Conservation (phyloP, 1,140 invertebrate species). For the Planococcus citri region DNA sequence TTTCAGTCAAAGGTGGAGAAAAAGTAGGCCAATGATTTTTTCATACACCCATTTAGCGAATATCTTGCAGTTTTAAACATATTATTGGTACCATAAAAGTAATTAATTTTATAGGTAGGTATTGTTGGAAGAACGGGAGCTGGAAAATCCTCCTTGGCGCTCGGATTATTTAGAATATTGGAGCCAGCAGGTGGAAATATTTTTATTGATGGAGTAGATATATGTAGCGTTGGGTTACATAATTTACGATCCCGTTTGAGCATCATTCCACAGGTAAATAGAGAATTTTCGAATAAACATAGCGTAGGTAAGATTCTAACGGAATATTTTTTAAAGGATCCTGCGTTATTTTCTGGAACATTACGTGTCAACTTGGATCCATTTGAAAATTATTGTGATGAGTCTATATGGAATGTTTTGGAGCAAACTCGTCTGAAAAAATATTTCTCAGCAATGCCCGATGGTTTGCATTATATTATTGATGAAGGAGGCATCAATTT, state of each 20-base stretch:
- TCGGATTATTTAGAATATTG: constrained; percentile 51
- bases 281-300: not conserved
- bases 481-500: constrained; percentile 81
- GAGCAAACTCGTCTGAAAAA: constrained; percentile 36
- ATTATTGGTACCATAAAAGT: not conserved
- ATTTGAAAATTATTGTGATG: constrained; percentile 44
- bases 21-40: constrained; percentile 44
- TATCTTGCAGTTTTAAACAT: constrained; percentile 47
- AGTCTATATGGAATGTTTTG: constrained; percentile 47
- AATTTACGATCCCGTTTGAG: constrained; percentile 53
- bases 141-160: constrained; percentile 67
- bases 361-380: constrained; percentile 54
- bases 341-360: constrained; percentile 49
- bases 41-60: not conserved
- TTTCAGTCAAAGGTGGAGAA: constrained; percentile 52
- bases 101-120: constrained; percentile 13
- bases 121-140: constrained; percentile 45
- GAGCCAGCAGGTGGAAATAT: constrained; percentile 51
- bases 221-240: constrained; percentile 39
- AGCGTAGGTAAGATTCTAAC: not conserved
- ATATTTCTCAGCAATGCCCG: constrained; percentile 55
- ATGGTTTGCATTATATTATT: constrained; percentile 64
- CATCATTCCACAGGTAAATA: constrained; percentile 43
- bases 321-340: constrained; percentile 40
- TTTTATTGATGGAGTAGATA: constrained; percentile 51